These are phyloP conservation scores for Lutjanus campechanus DNA, from an alignment of 2,797 vertebrate genomes.

Conservation along the genomic window DNA sequence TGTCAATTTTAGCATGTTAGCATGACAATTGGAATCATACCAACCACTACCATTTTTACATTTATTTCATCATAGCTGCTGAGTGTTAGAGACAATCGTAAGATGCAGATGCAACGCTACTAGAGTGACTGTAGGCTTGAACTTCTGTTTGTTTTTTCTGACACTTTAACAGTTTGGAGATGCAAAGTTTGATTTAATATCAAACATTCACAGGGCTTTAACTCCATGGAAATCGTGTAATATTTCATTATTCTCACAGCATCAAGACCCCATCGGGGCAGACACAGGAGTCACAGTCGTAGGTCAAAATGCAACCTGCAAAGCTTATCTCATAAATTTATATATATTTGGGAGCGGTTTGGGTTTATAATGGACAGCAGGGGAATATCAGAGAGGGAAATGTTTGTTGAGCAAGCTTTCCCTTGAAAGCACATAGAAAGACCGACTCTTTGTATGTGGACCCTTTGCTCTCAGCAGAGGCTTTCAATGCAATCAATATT, in stretches of 20 bases:
- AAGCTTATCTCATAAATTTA: constrained; percentile 27
- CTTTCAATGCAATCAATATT: constrained; percentile 69
- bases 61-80: neutral
- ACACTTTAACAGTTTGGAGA: neutral
- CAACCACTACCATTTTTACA: neutral
- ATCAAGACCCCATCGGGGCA: neutral
- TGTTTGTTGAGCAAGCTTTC: constrained; percentile 39
- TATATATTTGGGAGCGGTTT: constrained; percentile 6
- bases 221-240: neutral
- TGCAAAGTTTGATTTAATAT: neutral
- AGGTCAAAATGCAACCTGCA: constrained; percentile 12
- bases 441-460: constrained; percentile 51
- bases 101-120: neutral
- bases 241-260: constrained; percentile 12
- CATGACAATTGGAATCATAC: neutral
- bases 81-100: neutral
- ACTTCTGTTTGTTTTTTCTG: neutral
- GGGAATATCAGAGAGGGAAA: constrained; percentile 35
- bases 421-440: constrained; percentile 40
- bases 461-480: constrained; percentile 48
- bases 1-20: neutral
- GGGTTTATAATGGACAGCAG: constrained; percentile 11
- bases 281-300: neutral
- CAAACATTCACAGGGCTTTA: neutral
- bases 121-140: neutral